phyloP scores from a whole-genome alignment of 1,140 invertebrate species.

The Ylistrum balloti region DNA sequence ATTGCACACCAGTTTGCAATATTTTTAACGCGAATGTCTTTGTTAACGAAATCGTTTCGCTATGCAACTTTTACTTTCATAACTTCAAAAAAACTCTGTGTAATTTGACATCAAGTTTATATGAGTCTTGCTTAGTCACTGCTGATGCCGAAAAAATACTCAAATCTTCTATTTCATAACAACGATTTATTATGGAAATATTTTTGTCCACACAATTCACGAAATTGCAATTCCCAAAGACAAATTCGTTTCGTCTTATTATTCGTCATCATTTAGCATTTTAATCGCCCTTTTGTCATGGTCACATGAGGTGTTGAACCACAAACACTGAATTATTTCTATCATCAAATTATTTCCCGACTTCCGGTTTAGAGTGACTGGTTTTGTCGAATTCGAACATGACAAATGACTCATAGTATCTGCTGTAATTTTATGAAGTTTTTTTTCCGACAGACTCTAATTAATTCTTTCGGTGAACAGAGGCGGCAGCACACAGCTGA shows the following conservation, averaged over 20 bases:
- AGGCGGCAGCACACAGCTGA: background rate
- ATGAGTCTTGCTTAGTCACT: no score
- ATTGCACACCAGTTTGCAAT: no score
- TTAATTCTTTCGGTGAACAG: slow-evolving; percentile 31
- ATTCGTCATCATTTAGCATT: background rate
- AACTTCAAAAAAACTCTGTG: no score
- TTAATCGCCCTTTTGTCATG: background rate
- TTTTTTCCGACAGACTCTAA: background rate
- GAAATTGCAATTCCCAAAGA: background rate
- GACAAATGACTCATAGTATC: background rate
- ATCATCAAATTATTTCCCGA: background rate
- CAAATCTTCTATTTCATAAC: no score
- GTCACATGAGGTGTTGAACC: slow-evolving; percentile 3
- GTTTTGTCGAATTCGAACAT: background rate
- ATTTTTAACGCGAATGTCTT: no score
- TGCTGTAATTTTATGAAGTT: slow-evolving; percentile 12
- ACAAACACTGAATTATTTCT: slow-evolving; percentile 9
- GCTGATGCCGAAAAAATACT: no score
- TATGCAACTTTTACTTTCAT: no score
- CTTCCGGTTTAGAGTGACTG: background rate
- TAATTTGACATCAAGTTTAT: no score
- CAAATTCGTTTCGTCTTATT: background rate
- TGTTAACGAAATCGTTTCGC: no score
- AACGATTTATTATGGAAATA: no score
- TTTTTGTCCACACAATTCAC: no score